Conservation (phyloP, 2,113 vertebrate species). For the Nansenia antarctica region DNA sequence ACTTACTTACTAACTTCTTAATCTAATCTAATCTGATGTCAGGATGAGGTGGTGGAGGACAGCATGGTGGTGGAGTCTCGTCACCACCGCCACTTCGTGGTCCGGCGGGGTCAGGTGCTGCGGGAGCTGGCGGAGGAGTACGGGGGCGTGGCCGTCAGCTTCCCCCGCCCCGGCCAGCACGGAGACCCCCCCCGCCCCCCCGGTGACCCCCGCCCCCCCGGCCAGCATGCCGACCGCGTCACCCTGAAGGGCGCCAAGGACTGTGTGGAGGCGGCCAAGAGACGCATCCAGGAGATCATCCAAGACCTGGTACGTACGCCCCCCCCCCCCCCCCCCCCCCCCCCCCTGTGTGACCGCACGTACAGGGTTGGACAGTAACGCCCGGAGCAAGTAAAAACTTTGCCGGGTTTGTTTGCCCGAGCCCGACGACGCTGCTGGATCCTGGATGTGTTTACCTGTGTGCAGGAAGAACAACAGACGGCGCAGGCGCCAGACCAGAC, state of each 20-base stretch:
- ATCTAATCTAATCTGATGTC: slow-evolving; percentile 1
- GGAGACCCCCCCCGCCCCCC: too few species aligned
- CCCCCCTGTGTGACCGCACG: too few species aligned
- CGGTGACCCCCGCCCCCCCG: slow-evolving; percentile 76
- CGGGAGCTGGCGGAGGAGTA: slow-evolving; percentile 80
- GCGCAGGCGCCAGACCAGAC: too few species aligned
- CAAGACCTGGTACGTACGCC: slow-evolving; percentile 70
- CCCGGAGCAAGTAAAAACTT: too few species aligned
- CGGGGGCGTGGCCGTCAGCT: slow-evolving; percentile 80
- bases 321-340: slow-evolving; percentile 3
- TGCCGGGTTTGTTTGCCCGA: too few species aligned
- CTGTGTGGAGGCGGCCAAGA: slow-evolving; percentile 80
- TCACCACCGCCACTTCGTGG: slow-evolving; percentile 81
- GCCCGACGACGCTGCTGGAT: too few species aligned
- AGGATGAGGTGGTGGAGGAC: slow-evolving; percentile 82
- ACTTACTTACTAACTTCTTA: background rate
- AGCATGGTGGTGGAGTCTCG: slow-evolving; percentile 75
- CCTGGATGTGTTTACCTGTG: too few species aligned
- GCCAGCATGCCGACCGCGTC: slow-evolving; percentile 74
- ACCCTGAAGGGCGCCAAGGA: slow-evolving; percentile 80
- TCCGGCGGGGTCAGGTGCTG: slow-evolving; percentile 76
- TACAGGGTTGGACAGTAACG: too few species aligned
- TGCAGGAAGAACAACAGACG: too few species aligned
- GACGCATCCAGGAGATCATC: slow-evolving; percentile 78
- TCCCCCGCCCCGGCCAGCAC: slow-evolving; percentile 76